Evolutionary conservation across 2,797 vertebrate genomes (phyloP).

Genomic region (Sus cebifrons): DNA sequence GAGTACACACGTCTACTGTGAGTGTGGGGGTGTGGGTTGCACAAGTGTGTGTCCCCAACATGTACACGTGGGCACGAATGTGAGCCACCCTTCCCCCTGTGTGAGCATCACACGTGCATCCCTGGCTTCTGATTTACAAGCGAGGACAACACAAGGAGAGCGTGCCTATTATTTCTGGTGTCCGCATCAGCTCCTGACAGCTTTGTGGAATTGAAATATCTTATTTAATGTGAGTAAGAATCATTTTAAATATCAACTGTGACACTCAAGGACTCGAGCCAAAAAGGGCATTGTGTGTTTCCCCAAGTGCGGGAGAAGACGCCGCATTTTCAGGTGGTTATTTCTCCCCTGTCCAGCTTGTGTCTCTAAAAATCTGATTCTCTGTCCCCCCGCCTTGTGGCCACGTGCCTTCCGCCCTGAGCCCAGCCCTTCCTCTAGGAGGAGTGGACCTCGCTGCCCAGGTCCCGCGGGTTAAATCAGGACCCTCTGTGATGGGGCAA

Average conservation of each 20-base stretch:
- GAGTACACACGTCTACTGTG: neutral
- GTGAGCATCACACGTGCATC: neutral
- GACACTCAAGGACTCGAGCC: slow-evolving; percentile 90
- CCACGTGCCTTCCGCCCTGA: neutral
- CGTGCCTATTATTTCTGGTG: slow-evolving; percentile 87
- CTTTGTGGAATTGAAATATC: slow-evolving; percentile 90
- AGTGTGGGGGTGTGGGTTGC: neutral
- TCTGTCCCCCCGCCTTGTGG: neutral
- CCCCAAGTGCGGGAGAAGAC: neutral
- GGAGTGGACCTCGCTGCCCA: rapidly evolving
- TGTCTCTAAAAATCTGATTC: slow-evolving; percentile 71
- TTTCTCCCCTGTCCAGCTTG: slow-evolving; percentile 31
- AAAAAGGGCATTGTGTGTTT: slow-evolving; percentile 81
- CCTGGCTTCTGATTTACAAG: slow-evolving; percentile 86
- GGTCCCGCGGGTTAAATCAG: neutral
- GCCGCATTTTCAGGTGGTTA: slow-evolving; percentile 29
- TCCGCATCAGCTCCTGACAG: slow-evolving; percentile 89
- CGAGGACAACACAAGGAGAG: slow-evolving; percentile 90
- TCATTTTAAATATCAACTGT: slow-evolving; percentile 90
- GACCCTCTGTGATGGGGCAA: rapidly evolving
- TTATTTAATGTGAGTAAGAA: slow-evolving; percentile 90
- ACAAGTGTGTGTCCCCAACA: no score
- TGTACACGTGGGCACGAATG: neutral
- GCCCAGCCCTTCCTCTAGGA: neutral
- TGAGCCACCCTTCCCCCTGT: rapidly evolving